phyloP scores from a whole-genome alignment of 1,140 invertebrate species.

The Drosophila santomea region DNA sequence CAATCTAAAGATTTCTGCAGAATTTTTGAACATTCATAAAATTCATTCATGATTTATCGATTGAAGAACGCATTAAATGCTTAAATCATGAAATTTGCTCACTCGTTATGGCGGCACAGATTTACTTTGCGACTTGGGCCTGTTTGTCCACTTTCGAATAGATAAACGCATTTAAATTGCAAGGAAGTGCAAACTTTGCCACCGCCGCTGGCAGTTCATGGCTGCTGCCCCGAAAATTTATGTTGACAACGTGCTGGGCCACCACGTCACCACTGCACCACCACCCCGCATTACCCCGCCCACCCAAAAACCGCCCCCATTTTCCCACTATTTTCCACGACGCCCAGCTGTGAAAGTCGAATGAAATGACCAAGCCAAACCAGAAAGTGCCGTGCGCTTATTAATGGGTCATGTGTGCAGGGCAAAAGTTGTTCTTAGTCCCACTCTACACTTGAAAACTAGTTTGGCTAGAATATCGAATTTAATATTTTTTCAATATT shows the following conservation, averaged over 20 bases:
- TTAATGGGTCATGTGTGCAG: conserved; percentile 78
- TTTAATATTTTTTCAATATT: no score
- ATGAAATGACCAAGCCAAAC: conserved; percentile 54
- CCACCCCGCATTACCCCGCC: not conserved
- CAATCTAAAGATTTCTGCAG: no score
- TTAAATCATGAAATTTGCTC: conserved; percentile 29
- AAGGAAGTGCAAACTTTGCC: conserved; percentile 66
- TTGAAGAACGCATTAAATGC: not conserved
- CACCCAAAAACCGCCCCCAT: not conserved
- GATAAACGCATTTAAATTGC: conserved; percentile 77
- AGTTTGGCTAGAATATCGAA: no score
- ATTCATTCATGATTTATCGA: conserved; percentile 2
- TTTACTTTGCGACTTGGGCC: conserved; percentile 37
- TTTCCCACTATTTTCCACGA: not conserved
- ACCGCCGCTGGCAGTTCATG: conserved; percentile 23
- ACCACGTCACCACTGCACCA: conserved; percentile 22
- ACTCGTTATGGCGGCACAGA: conserved; percentile 9
- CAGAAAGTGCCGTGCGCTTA: conserved; percentile 64
- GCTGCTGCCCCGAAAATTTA: conserved; percentile 62
- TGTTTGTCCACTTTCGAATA: conserved; percentile 50
- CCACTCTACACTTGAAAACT: conserved; percentile 7
- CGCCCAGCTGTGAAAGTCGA: conserved; percentile 27
- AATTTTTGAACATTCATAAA: not conserved
- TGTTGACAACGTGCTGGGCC: conserved; percentile 76
- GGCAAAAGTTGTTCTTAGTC: conserved; percentile 41